Base-by-base conservation (phyloP, 2,888 invertebrate species). In the Drosophila pseudotakahashii region DNA sequence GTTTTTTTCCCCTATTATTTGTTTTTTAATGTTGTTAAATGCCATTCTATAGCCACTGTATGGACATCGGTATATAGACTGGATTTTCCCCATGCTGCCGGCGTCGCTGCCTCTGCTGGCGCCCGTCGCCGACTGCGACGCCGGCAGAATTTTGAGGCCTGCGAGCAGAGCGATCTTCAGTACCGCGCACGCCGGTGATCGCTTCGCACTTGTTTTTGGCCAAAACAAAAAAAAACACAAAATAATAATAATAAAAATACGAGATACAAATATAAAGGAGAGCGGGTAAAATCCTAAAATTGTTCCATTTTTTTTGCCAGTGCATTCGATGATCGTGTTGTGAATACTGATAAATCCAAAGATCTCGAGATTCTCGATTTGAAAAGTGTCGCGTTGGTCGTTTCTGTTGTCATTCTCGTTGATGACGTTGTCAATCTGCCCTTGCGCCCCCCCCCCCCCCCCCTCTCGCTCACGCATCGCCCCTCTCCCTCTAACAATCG, bases 111-210 rank as follows among this genome's bases (percentile, higher is more conserved):
- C 26, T 42, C 45, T 42, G 32, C 34, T 34, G 45, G 32, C 32
- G 37, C 34, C 59, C 36, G 47, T n/a, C 42, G 37, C 37, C 37
- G 37, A 19, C 50, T 42, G 62, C 42, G 37, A 34, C 59, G 66
- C 14, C 34, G 60, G 42, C 62, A 59, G 62, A 48, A 32, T 14
- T n/a, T 26, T 16, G 39, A 37, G 54, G 64, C 64, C 64, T 47
- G 66, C 66, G 32, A 36, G 66, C 57, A 70, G 63, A 66, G 61
- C 69, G 85, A 85, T 84, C 76, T 81, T 84, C 81, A 84, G 83
- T 84, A 84, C 77, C 72, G 79, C 81, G 84, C 77, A 75, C 77
- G 85, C 87, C 84, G 83, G 83, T 84, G 83, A 87, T 78, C 84
- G 84, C 80, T 81, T 74, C 85, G 75, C 83, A 87, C 75, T 87